Evolutionary conservation across 2,113 vertebrate species (phyloP).

Genomic region (Lampris megalopsis): DNA sequence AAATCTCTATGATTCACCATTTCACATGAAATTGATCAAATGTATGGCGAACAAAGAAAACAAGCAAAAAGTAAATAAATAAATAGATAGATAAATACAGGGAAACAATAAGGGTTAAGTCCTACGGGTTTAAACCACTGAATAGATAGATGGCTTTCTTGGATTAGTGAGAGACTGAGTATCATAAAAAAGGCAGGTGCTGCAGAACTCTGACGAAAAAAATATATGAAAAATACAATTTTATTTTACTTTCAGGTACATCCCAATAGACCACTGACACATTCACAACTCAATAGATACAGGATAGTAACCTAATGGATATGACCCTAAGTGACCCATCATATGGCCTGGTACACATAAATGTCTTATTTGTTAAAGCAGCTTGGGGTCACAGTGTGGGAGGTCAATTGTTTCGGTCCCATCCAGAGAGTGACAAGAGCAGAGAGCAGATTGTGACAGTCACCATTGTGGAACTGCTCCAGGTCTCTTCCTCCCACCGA

Average conservation of each 20-base stretch:
- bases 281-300: conserved; percentile 64
- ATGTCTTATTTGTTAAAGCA: conserved; percentile 67
- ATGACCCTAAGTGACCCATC: conserved; percentile 50
- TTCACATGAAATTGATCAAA: too few species aligned
- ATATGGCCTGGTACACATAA: conserved; percentile 44
- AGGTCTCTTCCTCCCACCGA: conserved; percentile 69
- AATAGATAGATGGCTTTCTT: conserved; percentile 9
- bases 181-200: conserved; percentile 11
- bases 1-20: too few species aligned
- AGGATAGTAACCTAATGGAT: conserved; percentile 55
- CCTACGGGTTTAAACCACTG: neutral
- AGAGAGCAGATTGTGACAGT: conserved; percentile 71
- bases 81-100: neutral
- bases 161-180: neutral
- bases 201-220: neutral
- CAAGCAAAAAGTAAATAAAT: neutral
- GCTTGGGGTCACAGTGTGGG: conserved; percentile 70
- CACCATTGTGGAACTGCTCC: conserved; percentile 73
- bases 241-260: conserved; percentile 54
- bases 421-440: conserved; percentile 70
- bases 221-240: conserved; percentile 31
- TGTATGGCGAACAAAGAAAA: neutral
- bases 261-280: conserved; percentile 59
- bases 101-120: too few species aligned
- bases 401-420: conserved; percentile 69